A percentile compares a stretch with the other conserved stretches of the same genome.
Conservation (phyloP, 1,140 invertebrate genomes). For the Dinoponera quadriceps region DNA sequence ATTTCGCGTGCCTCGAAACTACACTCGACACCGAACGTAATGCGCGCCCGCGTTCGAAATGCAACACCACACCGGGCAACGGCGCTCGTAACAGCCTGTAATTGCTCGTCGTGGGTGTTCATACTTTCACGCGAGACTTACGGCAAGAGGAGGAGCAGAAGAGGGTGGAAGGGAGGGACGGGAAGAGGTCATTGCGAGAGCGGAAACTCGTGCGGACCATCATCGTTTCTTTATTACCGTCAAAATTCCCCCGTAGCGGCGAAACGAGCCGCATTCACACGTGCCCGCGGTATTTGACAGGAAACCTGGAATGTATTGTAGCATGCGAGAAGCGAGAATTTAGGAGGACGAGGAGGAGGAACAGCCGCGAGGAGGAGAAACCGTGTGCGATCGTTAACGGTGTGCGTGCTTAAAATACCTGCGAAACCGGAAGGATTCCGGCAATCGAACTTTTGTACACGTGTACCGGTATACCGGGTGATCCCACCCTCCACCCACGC, state of each 20-base stretch:
- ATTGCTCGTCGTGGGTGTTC: constrained; percentile 33
- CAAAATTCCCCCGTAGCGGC: constrained; percentile 26
- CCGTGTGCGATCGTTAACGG: constrained; percentile 74
- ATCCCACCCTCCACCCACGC: constrained; percentile 17
- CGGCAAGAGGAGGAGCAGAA: no score
- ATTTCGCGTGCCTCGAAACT: constrained; percentile 9
- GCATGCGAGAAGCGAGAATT: constrained; percentile 48
- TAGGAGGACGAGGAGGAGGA: constrained; percentile 12
- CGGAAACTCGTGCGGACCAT: constrained; percentile 1
- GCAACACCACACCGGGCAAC: neutral
- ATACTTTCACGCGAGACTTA: constrained; percentile 7
- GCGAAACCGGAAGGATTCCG: constrained; percentile 59
- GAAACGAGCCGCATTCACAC: constrained; percentile 36
- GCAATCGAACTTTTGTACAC: constrained; percentile 50
- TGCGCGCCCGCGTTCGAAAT: neutral
- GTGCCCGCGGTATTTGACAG: constrained; percentile 48
- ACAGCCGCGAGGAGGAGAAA: constrained; percentile 3
- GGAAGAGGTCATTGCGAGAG: neutral
- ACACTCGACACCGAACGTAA: neutral
- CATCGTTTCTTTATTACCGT: constrained; percentile 42
- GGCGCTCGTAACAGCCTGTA: constrained; percentile 19
- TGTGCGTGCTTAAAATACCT: constrained; percentile 78
- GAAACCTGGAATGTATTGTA: constrained; percentile 52
- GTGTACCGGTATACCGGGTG: constrained; percentile 17
- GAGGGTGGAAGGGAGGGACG: no score